Conservation (phyloP, 2,113 vertebrate species). For the Brevimyrus niger region DNA sequence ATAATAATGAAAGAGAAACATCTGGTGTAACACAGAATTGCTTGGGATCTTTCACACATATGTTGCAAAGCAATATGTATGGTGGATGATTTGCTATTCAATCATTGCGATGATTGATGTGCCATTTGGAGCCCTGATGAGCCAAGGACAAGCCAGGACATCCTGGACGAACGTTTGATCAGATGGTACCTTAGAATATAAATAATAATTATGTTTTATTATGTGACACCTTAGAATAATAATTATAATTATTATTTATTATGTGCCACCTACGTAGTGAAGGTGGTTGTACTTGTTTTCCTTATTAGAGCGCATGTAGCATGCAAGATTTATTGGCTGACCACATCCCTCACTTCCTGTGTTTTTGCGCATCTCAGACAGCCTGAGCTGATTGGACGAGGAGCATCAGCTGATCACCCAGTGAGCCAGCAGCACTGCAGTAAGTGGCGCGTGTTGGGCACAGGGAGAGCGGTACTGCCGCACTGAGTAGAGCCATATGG, state of each 20-base stretch:
- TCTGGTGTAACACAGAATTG: background rate
- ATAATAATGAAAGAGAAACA: background rate
- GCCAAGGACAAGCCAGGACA: background rate
- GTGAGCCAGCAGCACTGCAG: slow-evolving; percentile 68
- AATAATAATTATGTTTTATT: background rate
- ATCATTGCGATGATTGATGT: background rate
- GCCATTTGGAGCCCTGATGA: background rate
- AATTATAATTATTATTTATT: background rate
- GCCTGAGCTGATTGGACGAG: slow-evolving; percentile 77
- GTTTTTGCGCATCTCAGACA: slow-evolving; percentile 61
- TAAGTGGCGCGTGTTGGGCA: slow-evolving; percentile 51
- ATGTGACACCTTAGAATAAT: background rate
- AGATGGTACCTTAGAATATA: background rate
- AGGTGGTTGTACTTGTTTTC: background rate
- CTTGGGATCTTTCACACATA: background rate
- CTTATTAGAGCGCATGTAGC: background rate
- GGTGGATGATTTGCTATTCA: background rate
- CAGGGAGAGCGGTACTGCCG: background rate
- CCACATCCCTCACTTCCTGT: background rate
- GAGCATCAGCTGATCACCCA: slow-evolving; percentile 87
- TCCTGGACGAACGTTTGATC: background rate
- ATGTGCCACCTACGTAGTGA: background rate
- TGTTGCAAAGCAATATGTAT: background rate
- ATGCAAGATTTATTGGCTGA: background rate
- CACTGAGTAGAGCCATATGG: background rate